Evolutionary conservation across 1,140 invertebrate genomes (phyloP), one percentile per base, ranked within the genome.

Genomic region (Drosophila fuyamai): DNA sequence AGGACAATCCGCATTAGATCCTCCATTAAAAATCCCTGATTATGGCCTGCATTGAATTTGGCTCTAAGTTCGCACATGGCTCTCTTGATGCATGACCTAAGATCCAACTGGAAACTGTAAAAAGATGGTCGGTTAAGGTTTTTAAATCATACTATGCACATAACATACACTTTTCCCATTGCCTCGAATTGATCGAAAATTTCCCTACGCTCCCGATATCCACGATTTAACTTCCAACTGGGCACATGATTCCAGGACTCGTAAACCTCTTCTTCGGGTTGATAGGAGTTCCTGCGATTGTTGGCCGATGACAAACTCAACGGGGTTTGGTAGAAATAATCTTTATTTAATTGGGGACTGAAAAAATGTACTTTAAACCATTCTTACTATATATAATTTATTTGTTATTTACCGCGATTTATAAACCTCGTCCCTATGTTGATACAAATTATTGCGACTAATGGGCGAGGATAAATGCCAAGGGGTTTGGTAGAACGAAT

Each of bases 111-210:
- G 38, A 88, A 88, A 2, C 83, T 86, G 14, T 10, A 9, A 0
- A 12, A 56, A 8, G 23, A 27, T 59, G 27, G 4, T 7, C 6
- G 1, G 2, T 36, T 38, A 18, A 27, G 13, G 1, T 5, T 27
- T 35, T 0, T 8, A 23, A 12, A 9, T 0, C 2, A 16, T 23
- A 3, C 1, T 16, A n/a, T n/a, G n/a, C n/a, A 27, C 5, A 12
- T 50, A 23, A 0, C 44, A 47, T 77, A 86, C 83, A 83, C 63
- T 38, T 70, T 68, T 44, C 83, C 83, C 80, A 86, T 66, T 10
- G 76, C 71, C 27, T 88, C 83, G 13, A 86, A 38, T 48, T 83
- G 83, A 53, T 88, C 83, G 27, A 72, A 86, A n/a, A 86, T 68
- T 16, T 67, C 76, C 0, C 83, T 60, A 14, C 83, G 59, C 44